Percentiles rank a stretch among this genome's conserved stretches.
These are phyloP conservation scores for Petrophora chlorosata DNA, from an alignment of 2,888 invertebrate species.

Conservation along the genomic window DNA sequence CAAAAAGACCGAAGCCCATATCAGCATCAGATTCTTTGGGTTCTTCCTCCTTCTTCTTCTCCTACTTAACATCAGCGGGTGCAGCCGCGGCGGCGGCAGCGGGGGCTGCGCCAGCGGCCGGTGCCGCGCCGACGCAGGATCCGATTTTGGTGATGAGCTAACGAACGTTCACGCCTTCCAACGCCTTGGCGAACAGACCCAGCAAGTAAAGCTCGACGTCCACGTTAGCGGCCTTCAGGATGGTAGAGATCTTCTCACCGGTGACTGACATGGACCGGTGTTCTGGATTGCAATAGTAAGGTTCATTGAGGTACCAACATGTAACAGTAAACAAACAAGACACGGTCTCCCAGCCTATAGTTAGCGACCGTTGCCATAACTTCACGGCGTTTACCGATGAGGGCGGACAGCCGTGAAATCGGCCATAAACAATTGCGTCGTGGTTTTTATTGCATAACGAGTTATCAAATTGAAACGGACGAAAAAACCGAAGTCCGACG, in stretches of 20 bases:
- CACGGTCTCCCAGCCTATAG: slow-evolving; percentile 5
- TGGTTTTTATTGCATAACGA: slow-evolving; percentile 33
- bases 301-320: neutral
- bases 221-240: slow-evolving; percentile 98
- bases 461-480: too few species aligned
- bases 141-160: slow-evolving; percentile 97
- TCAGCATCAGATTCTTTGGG: slow-evolving; percentile 95
- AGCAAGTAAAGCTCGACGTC: slow-evolving; percentile 99
- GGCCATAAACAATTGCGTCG: slow-evolving; percentile 25
- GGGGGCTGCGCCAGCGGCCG: slow-evolving; percentile 88
- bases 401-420: slow-evolving; percentile 46
- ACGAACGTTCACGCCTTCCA: slow-evolving; percentile 97
- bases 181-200: slow-evolving; percentile 97
- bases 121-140: slow-evolving; percentile 94
- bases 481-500: too few species aligned
- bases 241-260: slow-evolving; percentile 98
- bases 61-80: slow-evolving; percentile 87
- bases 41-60: slow-evolving; percentile 91
- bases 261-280: too few species aligned
- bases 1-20: slow-evolving; percentile 96
- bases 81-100: slow-evolving; percentile 87
- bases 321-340: neutral
- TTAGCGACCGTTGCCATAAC: slow-evolving; percentile 36
- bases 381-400: slow-evolving; percentile 46
- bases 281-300: too few species aligned